Percentiles rank a stretch among this genome's conserved stretches.
Conservation (phyloP, 2,113 vertebrate genomes). For the Procapra przewalskii region DNA sequence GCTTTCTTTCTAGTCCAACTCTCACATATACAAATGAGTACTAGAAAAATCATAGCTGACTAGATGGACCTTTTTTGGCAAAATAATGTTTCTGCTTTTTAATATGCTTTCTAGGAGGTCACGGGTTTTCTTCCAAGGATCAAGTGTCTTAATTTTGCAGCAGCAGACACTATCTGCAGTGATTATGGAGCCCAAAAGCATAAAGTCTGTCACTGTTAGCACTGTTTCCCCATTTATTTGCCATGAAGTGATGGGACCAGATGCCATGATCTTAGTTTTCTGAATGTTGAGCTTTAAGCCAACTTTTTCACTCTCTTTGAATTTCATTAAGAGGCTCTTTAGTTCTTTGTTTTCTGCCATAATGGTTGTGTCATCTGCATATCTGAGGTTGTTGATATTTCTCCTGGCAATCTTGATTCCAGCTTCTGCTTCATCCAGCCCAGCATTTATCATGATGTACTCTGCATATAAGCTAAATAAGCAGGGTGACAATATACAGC, state of each 20-base stretch:
- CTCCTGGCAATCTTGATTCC: not conserved
- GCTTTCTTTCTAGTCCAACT: not conserved
- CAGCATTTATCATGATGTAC: not conserved
- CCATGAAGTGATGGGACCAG: not conserved
- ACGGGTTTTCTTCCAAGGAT: not conserved
- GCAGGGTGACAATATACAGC: not conserved
- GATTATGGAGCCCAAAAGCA: not conserved
- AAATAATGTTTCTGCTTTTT: not conserved
- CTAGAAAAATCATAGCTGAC: not conserved
- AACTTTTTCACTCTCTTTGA: not conserved
- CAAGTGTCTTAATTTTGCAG: not conserved
- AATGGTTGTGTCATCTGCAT: not conserved
- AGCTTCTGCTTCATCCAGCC: not conserved
- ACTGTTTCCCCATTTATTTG: not conserved
- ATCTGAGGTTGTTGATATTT: not conserved
- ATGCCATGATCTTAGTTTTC: not conserved
- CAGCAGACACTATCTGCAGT: not conserved
- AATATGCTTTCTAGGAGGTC: not conserved
- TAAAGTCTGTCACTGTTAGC: not conserved
- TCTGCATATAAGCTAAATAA: not conserved
- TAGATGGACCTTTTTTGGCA: not conserved
- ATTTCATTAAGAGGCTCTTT: not conserved
- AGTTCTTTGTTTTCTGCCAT: not conserved
- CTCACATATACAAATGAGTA: not conserved
- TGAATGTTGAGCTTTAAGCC: not conserved